Evolutionary conservation across 2,113 vertebrate genomes (phyloP).

Genomic region (Phalacrocorax carbo): DNA sequence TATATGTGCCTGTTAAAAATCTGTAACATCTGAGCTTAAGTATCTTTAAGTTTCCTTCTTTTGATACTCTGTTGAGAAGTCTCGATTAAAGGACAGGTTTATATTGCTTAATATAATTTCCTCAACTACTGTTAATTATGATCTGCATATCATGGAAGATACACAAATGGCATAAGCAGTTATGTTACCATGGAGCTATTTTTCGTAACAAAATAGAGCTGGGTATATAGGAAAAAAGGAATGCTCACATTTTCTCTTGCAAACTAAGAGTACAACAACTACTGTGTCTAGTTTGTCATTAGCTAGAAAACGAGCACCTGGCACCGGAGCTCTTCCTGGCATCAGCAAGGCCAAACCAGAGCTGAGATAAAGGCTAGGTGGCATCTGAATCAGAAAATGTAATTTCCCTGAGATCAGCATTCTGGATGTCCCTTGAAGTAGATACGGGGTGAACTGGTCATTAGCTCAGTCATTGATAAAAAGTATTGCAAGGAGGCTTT

Average conservation of each 20-base stretch:
- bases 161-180: not conserved
- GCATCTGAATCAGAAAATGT: not conserved
- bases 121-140: not conserved
- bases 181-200: slow-evolving; percentile 35
- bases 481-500: not conserved
- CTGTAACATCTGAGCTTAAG: not conserved
- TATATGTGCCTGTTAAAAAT: not conserved
- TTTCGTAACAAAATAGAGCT: not conserved
- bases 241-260: not conserved
- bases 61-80: not conserved
- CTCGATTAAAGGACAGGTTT: not conserved
- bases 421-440: not conserved
- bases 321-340: not conserved
- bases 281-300: not conserved
- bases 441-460: not conserved
- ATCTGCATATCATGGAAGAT: not conserved
- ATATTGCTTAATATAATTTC: not conserved
- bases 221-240: not conserved
- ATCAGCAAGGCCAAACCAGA: not conserved
- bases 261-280: not conserved
- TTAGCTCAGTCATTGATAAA: not conserved
- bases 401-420: not conserved
- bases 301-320: not conserved
- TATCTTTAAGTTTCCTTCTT: not conserved
- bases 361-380: not conserved